Evolutionary conservation across 2,113 vertebrate species (phyloP), one percentile per base, ranked within the genome.

Genomic region (Stercorarius parasiticus): DNA sequence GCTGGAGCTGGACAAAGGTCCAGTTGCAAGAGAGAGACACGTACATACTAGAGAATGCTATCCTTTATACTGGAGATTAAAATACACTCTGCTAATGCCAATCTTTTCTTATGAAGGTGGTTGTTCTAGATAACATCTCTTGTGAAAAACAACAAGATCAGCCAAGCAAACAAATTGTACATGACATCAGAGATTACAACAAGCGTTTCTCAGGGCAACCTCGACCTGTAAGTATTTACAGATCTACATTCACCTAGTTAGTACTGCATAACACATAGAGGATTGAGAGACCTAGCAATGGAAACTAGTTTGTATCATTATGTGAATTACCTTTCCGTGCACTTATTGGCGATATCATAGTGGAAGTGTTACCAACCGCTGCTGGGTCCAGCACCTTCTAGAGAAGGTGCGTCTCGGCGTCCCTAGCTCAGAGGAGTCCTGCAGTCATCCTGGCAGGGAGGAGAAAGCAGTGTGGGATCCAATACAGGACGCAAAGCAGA

Each of bases 191-290:
- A 95, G 95, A 98, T 80, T 99, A 99, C 97, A 99, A 99, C 97
- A 98, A 97, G 61, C 98, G 98, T 27, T 99, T 98, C 90, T 99
- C 99, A 64, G 98, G 99, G 88, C 98, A 98, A 26, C 98, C 98
- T 30, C 56, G 96, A 84, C 95, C 93, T 43, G 98, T 98, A 86
- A 98, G 98, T 98, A 50, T 66, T 76, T 79, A 17, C 38, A 77
- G 59, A 83, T 52, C 53, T 26, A 16, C 61, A 43, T 72, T 69
- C 64, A 43, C 40, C 12, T n/a, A 25, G 36, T 43, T 69, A 82
- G 42, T 49, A 73, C 34, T 4, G 15, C 9, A 5, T 9, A 77
- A 62, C 5, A 9, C 34, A 30, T 1, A 43, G 53, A 81, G 55
- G 32, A 65, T 1, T 71, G 69, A 82, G 59, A 84, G 18, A 91